A percentile compares a stretch with the other conserved stretches of the same genome.
Conservation (phyloP, 2,888 invertebrate species). For the Plebejus melissa region DNA sequence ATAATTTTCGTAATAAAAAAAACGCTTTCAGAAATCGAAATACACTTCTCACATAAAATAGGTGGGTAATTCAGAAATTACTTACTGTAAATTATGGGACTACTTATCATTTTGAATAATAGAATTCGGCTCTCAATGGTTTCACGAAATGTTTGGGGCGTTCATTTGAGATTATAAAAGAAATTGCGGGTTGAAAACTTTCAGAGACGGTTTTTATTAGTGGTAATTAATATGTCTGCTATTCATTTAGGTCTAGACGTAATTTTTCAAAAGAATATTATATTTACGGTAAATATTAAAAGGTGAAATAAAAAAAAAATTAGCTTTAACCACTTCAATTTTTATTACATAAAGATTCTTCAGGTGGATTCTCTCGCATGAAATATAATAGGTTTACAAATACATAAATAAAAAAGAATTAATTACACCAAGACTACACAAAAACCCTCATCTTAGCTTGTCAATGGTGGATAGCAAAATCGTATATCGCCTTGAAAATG, state of each 20-base stretch:
- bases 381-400: too few relatives aligned
- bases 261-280: not conserved
- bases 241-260: not conserved
- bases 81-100: slow-evolving; percentile 16
- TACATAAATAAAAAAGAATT: too few relatives aligned
- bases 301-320: too few relatives aligned
- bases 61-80: slow-evolving; percentile 16
- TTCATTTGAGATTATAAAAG: slow-evolving; percentile 7
- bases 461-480: too few relatives aligned
- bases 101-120: slow-evolving; percentile 17
- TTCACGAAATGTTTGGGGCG: not conserved
- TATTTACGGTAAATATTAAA: not conserved
- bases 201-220: slow-evolving; percentile 3
- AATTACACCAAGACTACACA: too few relatives aligned
- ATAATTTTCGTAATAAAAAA: not conserved
- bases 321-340: too few relatives aligned
- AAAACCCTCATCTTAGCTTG: too few relatives aligned
- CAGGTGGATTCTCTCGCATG: too few relatives aligned
- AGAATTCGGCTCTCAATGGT: slow-evolving; percentile 1
- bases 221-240: not conserved
- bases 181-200: not conserved
- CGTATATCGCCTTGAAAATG: too few relatives aligned
- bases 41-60: slow-evolving; percentile 1
- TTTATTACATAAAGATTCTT: too few relatives aligned
- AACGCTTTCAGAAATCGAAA: not conserved